Evolutionary conservation across 1,140 invertebrate genomes (phyloP).

Genomic region (Procambarus clarkii): DNA sequence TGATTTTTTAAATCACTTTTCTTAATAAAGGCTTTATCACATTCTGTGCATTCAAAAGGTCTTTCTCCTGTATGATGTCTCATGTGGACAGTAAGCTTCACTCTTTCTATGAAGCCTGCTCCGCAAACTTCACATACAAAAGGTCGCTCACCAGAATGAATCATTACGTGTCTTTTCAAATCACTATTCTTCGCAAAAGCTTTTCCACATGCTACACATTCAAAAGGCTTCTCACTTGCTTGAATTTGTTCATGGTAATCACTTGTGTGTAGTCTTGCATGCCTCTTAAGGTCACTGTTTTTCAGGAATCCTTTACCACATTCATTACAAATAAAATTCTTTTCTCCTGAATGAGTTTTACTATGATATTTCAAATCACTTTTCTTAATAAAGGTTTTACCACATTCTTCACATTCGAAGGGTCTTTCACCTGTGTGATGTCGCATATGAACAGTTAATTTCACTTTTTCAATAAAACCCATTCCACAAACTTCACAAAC

Average conservation of each 20-base stretch:
- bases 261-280: constrained; percentile 40
- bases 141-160: constrained; percentile 45
- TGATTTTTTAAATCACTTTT: constrained; percentile 56
- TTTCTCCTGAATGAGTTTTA: constrained; percentile 50
- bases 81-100: constrained; percentile 29
- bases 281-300: constrained; percentile 52
- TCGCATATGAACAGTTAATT: constrained; percentile 34
- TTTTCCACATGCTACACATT: constrained; percentile 26
- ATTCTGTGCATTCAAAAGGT: constrained; percentile 54
- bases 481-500: constrained; percentile 38
- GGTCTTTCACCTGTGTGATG: constrained; percentile 50
- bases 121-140: constrained; percentile 40
- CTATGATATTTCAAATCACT: constrained; percentile 51
- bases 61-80: constrained; percentile 51
- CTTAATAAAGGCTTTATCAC: constrained; percentile 50
- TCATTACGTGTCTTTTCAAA: constrained; percentile 45
- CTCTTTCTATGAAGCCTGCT: constrained; percentile 27
- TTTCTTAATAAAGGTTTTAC: constrained; percentile 53
- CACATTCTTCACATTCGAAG: constrained; percentile 55
- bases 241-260: constrained; percentile 19
- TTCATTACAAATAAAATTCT: constrained; percentile 48
- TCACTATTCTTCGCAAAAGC: constrained; percentile 36
- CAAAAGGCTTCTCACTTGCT: constrained; percentile 32
- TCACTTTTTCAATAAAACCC: constrained; percentile 34
- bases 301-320: constrained; percentile 51